Percentiles rank a stretch among this genome's conserved stretches.
phyloP scores from a whole-genome alignment of 2,888 invertebrate genomes.

The Drosophila longiperda region DNA sequence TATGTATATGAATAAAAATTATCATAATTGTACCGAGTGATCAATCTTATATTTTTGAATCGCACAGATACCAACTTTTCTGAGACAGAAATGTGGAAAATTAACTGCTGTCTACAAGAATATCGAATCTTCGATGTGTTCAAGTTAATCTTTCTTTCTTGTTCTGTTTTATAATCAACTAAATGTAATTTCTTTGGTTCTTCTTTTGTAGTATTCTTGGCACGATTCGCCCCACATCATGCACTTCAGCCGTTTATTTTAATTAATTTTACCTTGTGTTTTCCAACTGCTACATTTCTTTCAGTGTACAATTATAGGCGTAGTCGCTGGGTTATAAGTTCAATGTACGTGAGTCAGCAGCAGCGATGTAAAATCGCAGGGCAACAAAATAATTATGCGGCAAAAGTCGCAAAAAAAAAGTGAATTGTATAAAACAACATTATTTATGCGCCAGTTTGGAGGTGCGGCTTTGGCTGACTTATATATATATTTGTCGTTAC shows the following conservation, averaged over 20 bases:
- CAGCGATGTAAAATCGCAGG: constrained; percentile 35
- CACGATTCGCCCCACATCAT: not conserved
- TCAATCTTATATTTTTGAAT: not conserved
- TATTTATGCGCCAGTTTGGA: constrained; percentile 66
- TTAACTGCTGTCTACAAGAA: not conserved
- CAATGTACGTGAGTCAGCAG: not conserved
- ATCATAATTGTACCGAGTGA: no score
- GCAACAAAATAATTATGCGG: constrained; percentile 67
- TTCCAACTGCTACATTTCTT: not conserved
- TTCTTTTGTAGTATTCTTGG: not conserved
- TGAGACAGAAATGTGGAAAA: no score
- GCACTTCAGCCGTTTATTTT: not conserved
- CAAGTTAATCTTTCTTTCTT: not conserved
- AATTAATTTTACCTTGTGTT: not conserved
- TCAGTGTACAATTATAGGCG: not conserved
- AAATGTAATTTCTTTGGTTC: not conserved
- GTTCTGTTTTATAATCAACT: not conserved
- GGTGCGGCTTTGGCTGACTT: constrained; percentile 54
- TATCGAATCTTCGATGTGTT: not conserved
- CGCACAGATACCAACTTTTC: no score
- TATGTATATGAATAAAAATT: no score
- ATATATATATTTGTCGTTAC: constrained; percentile 39
- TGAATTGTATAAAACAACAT: constrained; percentile 38
- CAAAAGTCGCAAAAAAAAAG: constrained; percentile 49
- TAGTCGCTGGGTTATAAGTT: not conserved